Evolutionary conservation across 2,113 vertebrate genomes (phyloP).

Genomic region (Mesocricetus auratus): DNA sequence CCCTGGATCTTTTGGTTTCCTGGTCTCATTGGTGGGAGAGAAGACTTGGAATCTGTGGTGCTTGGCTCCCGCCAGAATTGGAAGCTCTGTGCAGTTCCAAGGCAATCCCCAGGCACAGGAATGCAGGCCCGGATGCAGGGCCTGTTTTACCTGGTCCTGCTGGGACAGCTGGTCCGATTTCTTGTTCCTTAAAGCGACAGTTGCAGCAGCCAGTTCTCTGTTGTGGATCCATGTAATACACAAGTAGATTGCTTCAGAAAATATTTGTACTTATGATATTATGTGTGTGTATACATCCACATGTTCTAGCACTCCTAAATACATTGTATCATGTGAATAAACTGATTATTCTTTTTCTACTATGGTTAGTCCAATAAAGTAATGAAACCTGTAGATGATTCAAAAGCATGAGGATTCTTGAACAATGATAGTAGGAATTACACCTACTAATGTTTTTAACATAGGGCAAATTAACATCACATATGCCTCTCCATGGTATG

Average conservation of each 20-base stretch:
- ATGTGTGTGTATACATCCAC: background rate
- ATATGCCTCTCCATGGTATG: background rate
- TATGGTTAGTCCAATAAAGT: background rate
- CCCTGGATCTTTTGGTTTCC: no score
- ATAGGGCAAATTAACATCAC: background rate
- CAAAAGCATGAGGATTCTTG: background rate
- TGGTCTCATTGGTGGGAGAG: no score
- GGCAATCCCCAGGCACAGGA: no score
- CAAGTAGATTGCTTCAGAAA: background rate
- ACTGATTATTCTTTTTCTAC: background rate
- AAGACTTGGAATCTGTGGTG: no score
- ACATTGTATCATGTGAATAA: no score
- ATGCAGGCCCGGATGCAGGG: no score
- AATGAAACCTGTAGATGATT: background rate
- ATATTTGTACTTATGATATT: background rate
- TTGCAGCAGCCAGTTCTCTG: background rate
- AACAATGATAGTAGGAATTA: background rate
- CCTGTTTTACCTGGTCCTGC: no score
- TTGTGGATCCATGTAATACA: background rate
- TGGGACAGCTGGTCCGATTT: no score
- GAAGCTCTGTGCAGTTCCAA: no score
- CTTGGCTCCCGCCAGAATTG: no score
- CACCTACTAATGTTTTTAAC: background rate
- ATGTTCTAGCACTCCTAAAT: background rate
- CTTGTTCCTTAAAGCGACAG: background rate